Conservation (phyloP, 2,797 vertebrate species). For the Megaceryle alcyon region DNA sequence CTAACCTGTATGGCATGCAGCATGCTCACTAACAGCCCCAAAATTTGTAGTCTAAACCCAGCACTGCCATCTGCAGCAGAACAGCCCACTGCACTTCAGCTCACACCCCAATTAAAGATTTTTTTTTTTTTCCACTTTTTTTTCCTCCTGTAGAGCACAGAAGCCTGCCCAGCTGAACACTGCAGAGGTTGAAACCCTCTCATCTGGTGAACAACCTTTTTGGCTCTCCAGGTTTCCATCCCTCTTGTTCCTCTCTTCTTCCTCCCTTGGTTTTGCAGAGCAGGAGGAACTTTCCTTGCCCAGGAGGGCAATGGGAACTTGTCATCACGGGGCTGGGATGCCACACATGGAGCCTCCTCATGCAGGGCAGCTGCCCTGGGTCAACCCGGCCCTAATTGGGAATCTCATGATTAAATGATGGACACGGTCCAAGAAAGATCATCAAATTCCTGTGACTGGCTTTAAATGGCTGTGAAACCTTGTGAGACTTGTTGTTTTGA, state of each 20-base stretch:
- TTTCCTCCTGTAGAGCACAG: not conserved
- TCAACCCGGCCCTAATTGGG: not conserved
- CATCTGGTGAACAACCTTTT: rapidly evolving
- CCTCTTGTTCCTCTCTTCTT: not conserved
- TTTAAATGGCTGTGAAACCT: not conserved
- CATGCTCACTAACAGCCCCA: not conserved
- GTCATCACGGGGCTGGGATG: not conserved
- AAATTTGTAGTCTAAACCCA: not conserved
- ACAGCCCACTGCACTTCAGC: rapidly evolving
- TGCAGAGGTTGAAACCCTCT: not conserved
- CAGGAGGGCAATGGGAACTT: not conserved
- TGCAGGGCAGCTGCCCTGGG: rapidly evolving
- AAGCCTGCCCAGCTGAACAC: rapidly evolving
- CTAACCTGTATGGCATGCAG: not conserved
- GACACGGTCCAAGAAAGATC: not conserved
- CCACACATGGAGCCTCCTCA: not conserved
- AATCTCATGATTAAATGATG: not conserved
- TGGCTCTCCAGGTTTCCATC: not conserved
- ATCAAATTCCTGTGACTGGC: rapidly evolving
- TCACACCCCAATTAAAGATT: too few relatives aligned
- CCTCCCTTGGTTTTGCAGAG: not conserved
- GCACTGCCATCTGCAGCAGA: not conserved
- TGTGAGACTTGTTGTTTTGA: rapidly evolving
- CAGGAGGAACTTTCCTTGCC: not conserved
- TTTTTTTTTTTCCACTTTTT: not conserved